Percentiles rank a stretch among this genome's conserved stretches.
Evolutionary conservation across 2,113 vertebrate genomes (phyloP).

Genomic region (Edolisoma coerulescens): DNA sequence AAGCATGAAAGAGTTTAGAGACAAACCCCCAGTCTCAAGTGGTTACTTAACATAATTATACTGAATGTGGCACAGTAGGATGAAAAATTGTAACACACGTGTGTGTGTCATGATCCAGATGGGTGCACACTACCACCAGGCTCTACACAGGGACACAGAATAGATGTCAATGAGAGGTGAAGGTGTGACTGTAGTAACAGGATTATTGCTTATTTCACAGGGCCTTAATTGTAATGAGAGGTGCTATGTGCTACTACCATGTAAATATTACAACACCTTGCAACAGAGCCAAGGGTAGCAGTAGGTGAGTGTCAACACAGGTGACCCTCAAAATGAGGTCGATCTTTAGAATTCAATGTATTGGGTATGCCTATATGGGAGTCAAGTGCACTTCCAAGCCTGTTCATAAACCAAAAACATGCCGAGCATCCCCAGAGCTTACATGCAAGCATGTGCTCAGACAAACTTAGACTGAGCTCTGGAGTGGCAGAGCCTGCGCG

Average conservation of each 20-base stretch:
- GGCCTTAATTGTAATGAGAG: neutral
- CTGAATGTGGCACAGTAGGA: neutral
- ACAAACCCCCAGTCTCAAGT: neutral
- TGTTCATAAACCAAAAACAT: conserved; percentile 21
- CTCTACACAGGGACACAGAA: neutral
- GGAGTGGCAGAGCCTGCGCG: conserved; percentile 40
- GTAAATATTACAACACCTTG: neutral
- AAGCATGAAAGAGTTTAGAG: neutral
- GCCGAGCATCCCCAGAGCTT: conserved; percentile 50
- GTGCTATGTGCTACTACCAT: neutral
- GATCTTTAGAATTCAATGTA: neutral
- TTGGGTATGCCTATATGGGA: neutral
- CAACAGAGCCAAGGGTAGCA: conserved; percentile 3
- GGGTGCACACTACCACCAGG: neutral
- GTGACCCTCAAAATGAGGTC: neutral
- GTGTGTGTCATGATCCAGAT: neutral
- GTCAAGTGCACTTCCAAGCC: conserved; percentile 42
- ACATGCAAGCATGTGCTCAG: conserved; percentile 63
- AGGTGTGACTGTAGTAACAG: neutral
- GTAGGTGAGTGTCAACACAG: neutral
- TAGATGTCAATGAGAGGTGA: conserved; percentile 8
- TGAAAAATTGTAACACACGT: neutral
- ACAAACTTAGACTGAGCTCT: conserved; percentile 47
- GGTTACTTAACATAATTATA: neutral
- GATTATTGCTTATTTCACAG: neutral